These are phyloP conservation scores for Dasysyrphus tricinctus DNA, from an alignment of 2,888 invertebrate species.

Conservation along the genomic window DNA sequence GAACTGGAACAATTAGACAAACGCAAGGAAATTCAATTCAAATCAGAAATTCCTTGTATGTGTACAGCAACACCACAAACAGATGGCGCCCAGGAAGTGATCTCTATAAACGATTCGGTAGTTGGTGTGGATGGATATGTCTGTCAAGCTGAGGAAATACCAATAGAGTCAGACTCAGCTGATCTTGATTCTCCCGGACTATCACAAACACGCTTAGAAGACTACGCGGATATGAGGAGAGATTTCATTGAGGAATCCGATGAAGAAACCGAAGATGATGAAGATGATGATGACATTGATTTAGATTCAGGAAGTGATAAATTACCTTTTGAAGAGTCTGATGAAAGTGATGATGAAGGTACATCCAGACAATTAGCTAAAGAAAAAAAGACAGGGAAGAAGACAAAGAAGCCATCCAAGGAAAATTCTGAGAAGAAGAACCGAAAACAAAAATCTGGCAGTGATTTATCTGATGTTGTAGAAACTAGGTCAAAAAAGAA, in stretches of 20 bases:
- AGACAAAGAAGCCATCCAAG: conserved; percentile 29
- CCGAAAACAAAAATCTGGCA: not conserved
- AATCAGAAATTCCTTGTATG: conserved; percentile 31
- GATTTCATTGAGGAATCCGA: conserved; percentile 51
- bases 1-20: conserved; percentile 27
- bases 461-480: not conserved
- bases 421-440: conserved; percentile 13
- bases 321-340: not conserved
- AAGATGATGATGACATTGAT: conserved; percentile 68
- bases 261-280: conserved; percentile 59
- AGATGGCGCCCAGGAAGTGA: conserved; percentile 41
- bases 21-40: not conserved
- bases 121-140: conserved; percentile 46
- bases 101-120: conserved; percentile 75
- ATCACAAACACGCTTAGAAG: conserved; percentile 69
- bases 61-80: conserved; percentile 12
- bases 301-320: conserved; percentile 28
- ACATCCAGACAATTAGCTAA: not conserved
- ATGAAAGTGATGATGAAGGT: conserved; percentile 33
- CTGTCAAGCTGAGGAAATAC: conserved; percentile 18
- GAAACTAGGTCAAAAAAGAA: not conserved
- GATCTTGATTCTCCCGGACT: conserved; percentile 76
- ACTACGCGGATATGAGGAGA: conserved; percentile 50
- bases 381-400: conserved; percentile 4
- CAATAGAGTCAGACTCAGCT: conserved; percentile 33